Base-by-base conservation (phyloP, 2,888 invertebrate genomes). In the Thalpophila matura region DNA sequence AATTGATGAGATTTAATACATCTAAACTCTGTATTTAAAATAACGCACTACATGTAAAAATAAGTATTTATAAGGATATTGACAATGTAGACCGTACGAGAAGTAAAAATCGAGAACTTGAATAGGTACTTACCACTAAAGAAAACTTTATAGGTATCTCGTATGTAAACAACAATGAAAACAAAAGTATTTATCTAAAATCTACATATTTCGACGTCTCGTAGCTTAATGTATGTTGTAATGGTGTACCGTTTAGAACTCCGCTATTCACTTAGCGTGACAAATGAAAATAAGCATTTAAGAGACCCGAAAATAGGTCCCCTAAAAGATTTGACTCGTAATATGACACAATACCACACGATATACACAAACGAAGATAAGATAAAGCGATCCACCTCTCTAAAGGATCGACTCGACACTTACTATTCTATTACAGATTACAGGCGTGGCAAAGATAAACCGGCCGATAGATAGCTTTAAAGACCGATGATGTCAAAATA, bases 401-500 rank as follows among this genome's bases (percentile, higher is more conserved):
- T n/a, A 85, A 85, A 88, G 85, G 84, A 81, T 83, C 77, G 71
- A 45, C 72, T 67, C 67, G 58, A 60, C 75, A 76, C 85, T 80
- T 84, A 85, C 75, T 85, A 84, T 84, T 81, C 80, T 77, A 76
- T 80, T 67, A 82, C 57, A 80, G 72, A 82, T 83, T 78, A 79
- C 60, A 72, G 72, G 67, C 74, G 74, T 54, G 74, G 70, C 43
- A 2, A 57, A 77, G 83, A 87, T 83, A 84, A 81, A 69, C 45
- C 40, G 38, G 20, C 26, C 66, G 72, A 76, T 73, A 79, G 73
- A 83, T 69, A 77, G 57, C 54, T 69, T 43, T 69, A 66, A 72
- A 80, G 73, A 81, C 66, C 62, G 66, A 66, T 59, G 64, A 72
- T 85, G 89, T 90, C 89, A 88, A 86, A 89, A 89, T 89, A 88